These are phyloP conservation scores for Dromaius novaehollandiae DNA, from an alignment of 2,113 vertebrate species.

Conservation along the genomic window DNA sequence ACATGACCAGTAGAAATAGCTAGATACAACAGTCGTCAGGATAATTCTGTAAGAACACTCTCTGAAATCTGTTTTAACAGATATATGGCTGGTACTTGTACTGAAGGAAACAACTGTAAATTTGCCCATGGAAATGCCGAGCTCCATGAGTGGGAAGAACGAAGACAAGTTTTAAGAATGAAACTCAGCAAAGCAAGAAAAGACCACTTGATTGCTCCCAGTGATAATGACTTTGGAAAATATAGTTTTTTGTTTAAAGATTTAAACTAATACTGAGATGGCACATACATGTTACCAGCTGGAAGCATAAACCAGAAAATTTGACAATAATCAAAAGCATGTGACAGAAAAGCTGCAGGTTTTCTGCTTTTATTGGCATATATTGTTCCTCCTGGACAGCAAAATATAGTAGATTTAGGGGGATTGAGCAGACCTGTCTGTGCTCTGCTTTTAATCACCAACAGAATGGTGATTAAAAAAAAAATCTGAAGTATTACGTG, in stretches of 20 bases:
- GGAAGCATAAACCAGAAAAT: conserved; percentile 79
- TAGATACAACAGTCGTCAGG: not conserved
- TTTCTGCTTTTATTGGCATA: conserved; percentile 81
- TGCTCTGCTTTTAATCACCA: conserved; percentile 24
- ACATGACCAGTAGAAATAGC: not conserved
- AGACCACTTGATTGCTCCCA: conserved; percentile 97
- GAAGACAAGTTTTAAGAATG: conserved; percentile 92
- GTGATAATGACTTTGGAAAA: conserved; percentile 99
- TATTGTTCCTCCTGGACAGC: conserved; percentile 76
- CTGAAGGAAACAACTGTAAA: conserved; percentile 88
- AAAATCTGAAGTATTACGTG: conserved; percentile 63
- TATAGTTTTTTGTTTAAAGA: conserved; percentile 99
- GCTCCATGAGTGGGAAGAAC: conserved; percentile 93
- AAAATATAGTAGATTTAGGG: conserved; percentile 78
- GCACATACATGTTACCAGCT: conserved; percentile 71
- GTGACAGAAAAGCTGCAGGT: conserved; percentile 76
- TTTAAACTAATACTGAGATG: conserved; percentile 87
- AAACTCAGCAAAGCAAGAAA: conserved; percentile 96
- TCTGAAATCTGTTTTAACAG: conserved; percentile 70
- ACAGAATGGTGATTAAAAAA: conserved; percentile 63
- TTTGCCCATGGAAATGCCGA: conserved; percentile 94
- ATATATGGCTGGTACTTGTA: conserved; percentile 87
- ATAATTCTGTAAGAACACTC: not conserved
- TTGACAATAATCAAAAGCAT: conserved; percentile 77
- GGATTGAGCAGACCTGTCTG: conserved; percentile 74